Percentiles rank a stretch among this genome's conserved stretches.
These are phyloP conservation scores for Clamator glandarius DNA, from an alignment of 2,797 vertebrate species.

Conservation along the genomic window DNA sequence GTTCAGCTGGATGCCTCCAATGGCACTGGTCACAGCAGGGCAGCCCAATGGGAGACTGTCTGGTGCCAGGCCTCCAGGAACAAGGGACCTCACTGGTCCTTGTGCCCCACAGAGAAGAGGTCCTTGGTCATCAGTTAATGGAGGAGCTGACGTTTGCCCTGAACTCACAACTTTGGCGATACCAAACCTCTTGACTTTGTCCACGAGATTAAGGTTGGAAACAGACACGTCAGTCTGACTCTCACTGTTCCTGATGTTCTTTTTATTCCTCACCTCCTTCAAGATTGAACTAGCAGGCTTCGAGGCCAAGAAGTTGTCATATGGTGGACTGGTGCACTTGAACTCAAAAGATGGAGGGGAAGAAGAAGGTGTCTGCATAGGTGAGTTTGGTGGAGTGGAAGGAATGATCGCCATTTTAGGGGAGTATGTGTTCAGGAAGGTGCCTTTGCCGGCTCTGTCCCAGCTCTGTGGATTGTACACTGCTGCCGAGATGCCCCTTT, in stretches of 20 bases:
- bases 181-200: constrained; percentile 93
- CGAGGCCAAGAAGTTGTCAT: constrained; percentile 94
- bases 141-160: constrained; percentile 63
- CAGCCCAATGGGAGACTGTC: constrained; percentile 76
- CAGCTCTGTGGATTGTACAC: constrained; percentile 93
- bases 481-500: constrained; percentile 91
- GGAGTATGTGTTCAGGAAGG: constrained; percentile 79
- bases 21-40: constrained; percentile 75
- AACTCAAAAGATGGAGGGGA: constrained; percentile 86
- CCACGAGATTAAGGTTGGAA: constrained; percentile 92
- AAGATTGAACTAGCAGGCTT: constrained; percentile 95
- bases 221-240: constrained; percentile 89
- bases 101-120: constrained; percentile 85
- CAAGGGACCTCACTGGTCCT: constrained; percentile 84
- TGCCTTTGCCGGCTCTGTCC: constrained; percentile 83
- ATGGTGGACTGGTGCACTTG: constrained; percentile 87
- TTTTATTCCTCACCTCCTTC: constrained; percentile 90
- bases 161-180: constrained; percentile 82
- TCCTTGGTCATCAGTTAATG: constrained; percentile 79
- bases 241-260: constrained; percentile 80
- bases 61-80: constrained; percentile 75
- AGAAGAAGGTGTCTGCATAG: constrained; percentile 81
- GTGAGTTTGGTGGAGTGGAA: constrained; percentile 91
- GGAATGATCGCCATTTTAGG: constrained; percentile 83
- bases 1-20: constrained; percentile 86